Evolutionary conservation across 2,113 vertebrate genomes (phyloP), one percentile per base, ranked within the genome.

Genomic region (Dasypus novemcinctus): DNA sequence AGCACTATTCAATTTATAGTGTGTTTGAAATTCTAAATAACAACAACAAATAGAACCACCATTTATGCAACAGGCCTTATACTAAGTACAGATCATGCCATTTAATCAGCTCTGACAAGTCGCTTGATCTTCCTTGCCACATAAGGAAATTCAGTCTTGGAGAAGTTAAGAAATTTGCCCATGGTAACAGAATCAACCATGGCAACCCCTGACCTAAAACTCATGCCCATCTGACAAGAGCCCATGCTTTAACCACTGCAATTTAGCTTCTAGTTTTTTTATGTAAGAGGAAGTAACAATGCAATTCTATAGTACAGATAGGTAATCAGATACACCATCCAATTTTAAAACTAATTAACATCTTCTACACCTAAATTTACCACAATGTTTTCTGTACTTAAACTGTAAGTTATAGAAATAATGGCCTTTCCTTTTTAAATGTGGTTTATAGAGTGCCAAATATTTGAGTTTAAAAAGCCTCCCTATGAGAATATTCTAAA

Each of bases 351-450:
- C 43, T 61, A 49, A 68, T 69, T 54, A 38, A 61, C 41, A 76
- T 76, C 27, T 43, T 41, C 59, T 91, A 72, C 10, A 87, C 74
- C 9, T 41, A 75, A 61, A 74, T 90, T 90, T 49, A 69, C 59
- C 68, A 57, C 7, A 88, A 43, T 75, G 25, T 79, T 88, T 95
- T 76, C 25, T 36, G 38, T 78, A 59, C 20, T 91, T 84, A 82
- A 1, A 84, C 18, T 87, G 1, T 89, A 68, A 74, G 21, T 94
- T 74, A 83, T 78, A 75, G 90, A 93, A 87, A 38, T 54, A 87
- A 52, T 52, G 33, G 13, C 36, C 64, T 92, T 83, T 57, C 43
- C 75, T 84, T 85, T 92, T 81, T n/a, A 82, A 95, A 57, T 81
- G 46, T 69, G 21, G 2, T 46, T 83, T 90, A 84, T 76, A 84